Base-by-base conservation (phyloP, 2,797 vertebrate genomes). In the Mormyrus hasselquistii region DNA sequence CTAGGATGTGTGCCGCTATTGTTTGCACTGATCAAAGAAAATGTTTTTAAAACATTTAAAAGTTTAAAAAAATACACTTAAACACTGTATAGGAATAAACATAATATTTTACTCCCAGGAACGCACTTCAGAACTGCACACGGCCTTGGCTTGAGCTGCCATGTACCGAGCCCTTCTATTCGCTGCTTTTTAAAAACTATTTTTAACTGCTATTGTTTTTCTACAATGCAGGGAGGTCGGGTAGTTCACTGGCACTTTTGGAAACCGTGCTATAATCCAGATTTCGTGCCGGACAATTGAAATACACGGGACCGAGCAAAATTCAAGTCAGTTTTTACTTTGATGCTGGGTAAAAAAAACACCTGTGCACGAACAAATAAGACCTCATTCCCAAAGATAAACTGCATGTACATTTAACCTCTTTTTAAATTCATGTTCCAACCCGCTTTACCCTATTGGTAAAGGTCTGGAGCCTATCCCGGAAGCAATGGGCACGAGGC, bases 311-410 rank as follows among this genome's bases (percentile, higher is more conserved):
- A 82, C 29, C 9, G 29, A 57, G 73, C 44, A 59, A 41, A 10
- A 47, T 53, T 7, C 25, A 55, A 53, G 29, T 89, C 57, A 55
- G 44, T 89, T 55, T 47, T 34, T 76, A 19, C 65, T 55, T 9
- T 38, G 7, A 10, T 22, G 1, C 38, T n/a, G 12, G 19, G 62
- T 65, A 69, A 53, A 38, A 76, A 4, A 65, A 73, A 62, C 65
- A 89, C 88, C 88, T 89, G 88, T 57, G 73, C 29, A 5, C 12
- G 22, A 65, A 52, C 47, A 87, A 89, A 87, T 50, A 89, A 87
- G 41, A 76, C 8, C 62, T 59, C 57, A 1, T 44, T 86, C 49
- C 8, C 12, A 89, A 49, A 55, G 2, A 65, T 25, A 50, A 57
- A 29, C 41, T 29, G 34, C 65, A 86, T 69, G 86, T 53, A 55